These are phyloP conservation scores for Nyctereutes procyonoides DNA, from an alignment of 2,113 vertebrate genomes.

Conservation along the genomic window DNA sequence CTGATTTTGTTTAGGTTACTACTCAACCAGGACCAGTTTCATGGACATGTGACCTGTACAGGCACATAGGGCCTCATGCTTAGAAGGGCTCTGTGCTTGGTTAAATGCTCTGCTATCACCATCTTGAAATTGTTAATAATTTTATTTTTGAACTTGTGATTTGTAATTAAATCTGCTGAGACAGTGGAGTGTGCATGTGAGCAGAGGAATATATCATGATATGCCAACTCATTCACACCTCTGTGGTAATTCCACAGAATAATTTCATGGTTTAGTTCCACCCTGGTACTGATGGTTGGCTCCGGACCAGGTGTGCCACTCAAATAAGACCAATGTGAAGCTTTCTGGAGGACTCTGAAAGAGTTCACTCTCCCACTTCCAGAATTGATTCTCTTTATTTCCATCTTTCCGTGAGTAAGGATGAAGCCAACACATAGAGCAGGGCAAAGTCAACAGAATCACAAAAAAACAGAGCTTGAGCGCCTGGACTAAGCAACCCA, in stretches of 20 bases:
- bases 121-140: background rate
- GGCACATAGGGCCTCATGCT: background rate
- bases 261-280: background rate
- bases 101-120: background rate
- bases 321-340: background rate
- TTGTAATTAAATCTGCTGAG: background rate
- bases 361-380: background rate
- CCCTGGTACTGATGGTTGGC: too few species aligned
- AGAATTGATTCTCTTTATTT: background rate
- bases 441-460: background rate
- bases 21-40: background rate
- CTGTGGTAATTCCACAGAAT: background rate
- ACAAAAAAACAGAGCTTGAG: background rate
- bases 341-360: background rate
- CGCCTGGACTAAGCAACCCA: background rate
- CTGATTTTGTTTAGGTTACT: background rate
- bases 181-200: background rate
- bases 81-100: background rate
- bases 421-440: background rate
- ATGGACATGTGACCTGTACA: background rate
- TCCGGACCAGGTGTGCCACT: background rate
- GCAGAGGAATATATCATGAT: background rate
- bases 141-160: background rate
- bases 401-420: background rate
- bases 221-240: rapidly evolving